Evolutionary conservation across 2,797 vertebrate species (phyloP).

Genomic region (Phrynocephalus guinanensis): DNA sequence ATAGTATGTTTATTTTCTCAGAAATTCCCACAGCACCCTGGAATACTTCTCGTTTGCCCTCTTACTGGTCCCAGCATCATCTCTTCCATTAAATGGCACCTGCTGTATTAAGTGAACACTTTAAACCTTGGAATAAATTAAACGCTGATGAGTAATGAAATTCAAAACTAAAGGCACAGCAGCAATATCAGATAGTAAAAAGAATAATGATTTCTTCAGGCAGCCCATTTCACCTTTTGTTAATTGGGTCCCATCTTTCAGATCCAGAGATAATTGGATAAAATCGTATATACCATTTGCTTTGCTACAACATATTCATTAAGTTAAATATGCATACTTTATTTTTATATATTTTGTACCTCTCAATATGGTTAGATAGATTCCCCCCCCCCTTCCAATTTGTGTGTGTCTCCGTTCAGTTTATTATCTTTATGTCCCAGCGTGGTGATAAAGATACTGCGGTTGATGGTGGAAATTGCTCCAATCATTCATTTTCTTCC

Average conservation of each 20-base stretch:
- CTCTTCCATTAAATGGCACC: neutral
- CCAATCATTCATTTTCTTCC: neutral
- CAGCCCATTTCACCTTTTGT: conserved; percentile 5
- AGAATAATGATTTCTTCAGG: conserved; percentile 1
- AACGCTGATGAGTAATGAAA: conserved; percentile 3
- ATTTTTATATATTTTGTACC: neutral
- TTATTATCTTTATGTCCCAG: neutral
- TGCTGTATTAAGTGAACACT: neutral
- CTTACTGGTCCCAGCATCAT: neutral
- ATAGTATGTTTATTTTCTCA: neutral
- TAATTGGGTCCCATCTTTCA: conserved; percentile 14
- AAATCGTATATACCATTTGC: neutral
- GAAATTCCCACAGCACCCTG: neutral
- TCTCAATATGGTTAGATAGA: neutral
- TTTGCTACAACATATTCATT: conserved; percentile 4
- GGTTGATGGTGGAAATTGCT: neutral
- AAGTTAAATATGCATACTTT: neutral
- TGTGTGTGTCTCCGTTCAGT: neutral
- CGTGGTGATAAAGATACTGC: neutral
- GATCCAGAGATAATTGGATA: neutral
- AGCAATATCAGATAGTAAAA: conserved; percentile 21
- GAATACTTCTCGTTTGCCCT: neutral
- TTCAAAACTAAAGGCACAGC: neutral
- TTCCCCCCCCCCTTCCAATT: neutral
- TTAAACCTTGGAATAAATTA: conserved; percentile 17